phyloP scores from a whole-genome alignment of 2,888 invertebrate genomes.

The Mythimna ferrago region DNA sequence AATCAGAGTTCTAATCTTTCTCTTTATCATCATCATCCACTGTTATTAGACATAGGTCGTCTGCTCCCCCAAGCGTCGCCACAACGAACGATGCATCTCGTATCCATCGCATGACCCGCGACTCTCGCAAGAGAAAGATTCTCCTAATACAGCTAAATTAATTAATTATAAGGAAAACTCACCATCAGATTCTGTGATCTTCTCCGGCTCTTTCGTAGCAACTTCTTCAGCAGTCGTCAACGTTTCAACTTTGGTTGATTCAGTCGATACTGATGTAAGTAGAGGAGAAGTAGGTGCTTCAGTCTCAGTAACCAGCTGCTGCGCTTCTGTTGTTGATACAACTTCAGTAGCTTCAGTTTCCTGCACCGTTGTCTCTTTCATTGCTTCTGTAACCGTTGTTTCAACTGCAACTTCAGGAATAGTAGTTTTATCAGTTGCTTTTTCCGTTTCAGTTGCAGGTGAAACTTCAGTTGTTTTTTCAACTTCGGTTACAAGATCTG shows the following conservation, averaged over 20 bases:
- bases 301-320: constrained; percentile 68
- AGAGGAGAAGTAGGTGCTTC: constrained; percentile 71
- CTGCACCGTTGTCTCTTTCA: constrained; percentile 38
- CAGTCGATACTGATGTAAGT: constrained; percentile 64
- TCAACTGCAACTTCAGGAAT: constrained; percentile 42
- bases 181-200: constrained; percentile 77
- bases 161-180: constrained; percentile 53
- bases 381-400: constrained; percentile 49
- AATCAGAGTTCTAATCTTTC: too few species aligned
- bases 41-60: too few species aligned
- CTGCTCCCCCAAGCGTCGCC: too few species aligned
- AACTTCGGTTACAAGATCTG: constrained; percentile 63
- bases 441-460: constrained; percentile 49
- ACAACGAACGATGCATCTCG: too few species aligned
- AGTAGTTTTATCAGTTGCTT: constrained; percentile 42
- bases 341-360: constrained; percentile 29
- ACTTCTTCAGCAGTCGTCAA: constrained; percentile 42
- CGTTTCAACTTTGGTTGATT: constrained; percentile 58
- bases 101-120: too few species aligned
- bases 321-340: constrained; percentile 38
- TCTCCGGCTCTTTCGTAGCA: constrained; percentile 67
- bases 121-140: too few species aligned
- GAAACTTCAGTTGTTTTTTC: constrained; percentile 58
- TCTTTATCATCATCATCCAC: too few species aligned
- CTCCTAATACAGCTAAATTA: background rate